Evolutionary conservation across 2,888 invertebrate species (phyloP).

Genomic region (Oxyscelio sp.): DNA sequence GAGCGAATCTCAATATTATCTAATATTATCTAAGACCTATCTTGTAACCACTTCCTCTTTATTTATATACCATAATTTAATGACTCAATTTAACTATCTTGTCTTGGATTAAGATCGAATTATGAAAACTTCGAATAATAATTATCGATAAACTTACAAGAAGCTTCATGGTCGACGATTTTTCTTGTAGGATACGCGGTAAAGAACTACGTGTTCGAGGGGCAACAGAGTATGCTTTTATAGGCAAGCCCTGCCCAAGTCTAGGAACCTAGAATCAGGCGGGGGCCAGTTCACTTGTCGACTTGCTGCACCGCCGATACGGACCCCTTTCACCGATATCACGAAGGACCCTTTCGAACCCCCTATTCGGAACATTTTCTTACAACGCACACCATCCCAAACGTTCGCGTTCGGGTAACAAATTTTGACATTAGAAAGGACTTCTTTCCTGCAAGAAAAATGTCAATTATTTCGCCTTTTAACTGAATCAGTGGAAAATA

Average conservation of each 20-base stretch:
- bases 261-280: constrained; percentile 82
- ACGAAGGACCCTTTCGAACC: constrained; percentile 82
- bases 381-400: constrained; percentile 11
- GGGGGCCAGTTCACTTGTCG: constrained; percentile 81
- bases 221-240: constrained; percentile 87
- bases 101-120: no score
- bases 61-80: no score
- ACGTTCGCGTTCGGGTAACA: background rate
- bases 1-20: no score
- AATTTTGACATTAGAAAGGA: background rate
- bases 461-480: no score
- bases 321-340: constrained; percentile 87
- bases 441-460: no score
- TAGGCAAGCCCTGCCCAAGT: constrained; percentile 86
- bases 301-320: constrained; percentile 80
- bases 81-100: no score
- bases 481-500: background rate
- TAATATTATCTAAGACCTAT: no score
- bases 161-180: constrained; percentile 86
- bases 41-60: no score
- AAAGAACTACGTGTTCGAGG: constrained; percentile 86
- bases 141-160: constrained; percentile 84
- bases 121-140: no score
- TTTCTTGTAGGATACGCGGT: constrained; percentile 86
- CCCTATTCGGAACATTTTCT: constrained; percentile 67